These are phyloP conservation scores for Synanceia verrucosa DNA, from an alignment of 2,797 vertebrate genomes.

Conservation along the genomic window DNA sequence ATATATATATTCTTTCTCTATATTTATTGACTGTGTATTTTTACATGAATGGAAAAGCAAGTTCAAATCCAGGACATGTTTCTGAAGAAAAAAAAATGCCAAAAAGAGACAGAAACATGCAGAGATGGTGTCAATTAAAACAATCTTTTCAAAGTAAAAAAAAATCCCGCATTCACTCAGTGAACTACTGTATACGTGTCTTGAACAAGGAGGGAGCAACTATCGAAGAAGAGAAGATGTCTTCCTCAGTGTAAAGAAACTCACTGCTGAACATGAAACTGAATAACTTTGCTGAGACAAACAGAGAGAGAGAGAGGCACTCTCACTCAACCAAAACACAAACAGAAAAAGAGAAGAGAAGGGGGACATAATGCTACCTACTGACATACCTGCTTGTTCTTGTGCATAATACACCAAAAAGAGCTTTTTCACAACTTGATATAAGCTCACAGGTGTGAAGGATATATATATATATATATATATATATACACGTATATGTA, in stretches of 20 bases:
- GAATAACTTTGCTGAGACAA: background rate
- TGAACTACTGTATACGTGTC: background rate
- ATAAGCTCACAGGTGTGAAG: constrained; percentile 8
- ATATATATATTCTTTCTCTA: background rate
- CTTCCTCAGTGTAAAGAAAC: background rate
- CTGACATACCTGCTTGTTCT: background rate
- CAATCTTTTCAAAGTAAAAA: constrained; percentile 1
- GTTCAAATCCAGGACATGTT: constrained; percentile 16
- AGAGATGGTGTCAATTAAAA: constrained; percentile 17
- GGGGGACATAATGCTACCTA: background rate
- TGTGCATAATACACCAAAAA: background rate
- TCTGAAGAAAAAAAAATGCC: background rate
- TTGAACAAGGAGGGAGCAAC: background rate
- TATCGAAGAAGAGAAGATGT: background rate
- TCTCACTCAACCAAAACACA: background rate
- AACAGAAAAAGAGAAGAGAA: background rate
- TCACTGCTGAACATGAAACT: constrained; percentile 9
- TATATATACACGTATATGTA: too few species aligned
- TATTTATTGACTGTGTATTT: background rate
- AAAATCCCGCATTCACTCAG: constrained; percentile 3
- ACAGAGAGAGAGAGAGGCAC: background rate
- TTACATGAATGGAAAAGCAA: background rate
- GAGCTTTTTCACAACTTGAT: background rate
- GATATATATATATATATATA: too few species aligned
- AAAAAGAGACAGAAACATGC: background rate